Conservation (phyloP, 1,140 invertebrate species). For the Prorops nasuta region DNA sequence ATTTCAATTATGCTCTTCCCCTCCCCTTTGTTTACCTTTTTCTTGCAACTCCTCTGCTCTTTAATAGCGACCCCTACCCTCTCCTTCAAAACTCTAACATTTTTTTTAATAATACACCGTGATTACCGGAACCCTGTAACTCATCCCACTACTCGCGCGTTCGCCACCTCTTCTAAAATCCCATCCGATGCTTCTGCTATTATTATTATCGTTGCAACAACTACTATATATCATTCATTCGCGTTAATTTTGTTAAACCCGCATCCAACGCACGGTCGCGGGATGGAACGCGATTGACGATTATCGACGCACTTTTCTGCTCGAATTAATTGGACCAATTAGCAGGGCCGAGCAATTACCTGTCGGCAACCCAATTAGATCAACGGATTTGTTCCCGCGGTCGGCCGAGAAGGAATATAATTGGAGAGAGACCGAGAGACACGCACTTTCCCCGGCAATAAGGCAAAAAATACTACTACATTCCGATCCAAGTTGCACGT, state of each 20-base stretch:
- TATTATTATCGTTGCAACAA: too few species aligned
- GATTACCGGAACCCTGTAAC: too few species aligned
- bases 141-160: too few species aligned
- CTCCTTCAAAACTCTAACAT: too few species aligned
- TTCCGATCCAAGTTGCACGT: neutral
- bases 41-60: too few species aligned
- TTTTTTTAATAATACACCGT: too few species aligned
- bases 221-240: too few species aligned
- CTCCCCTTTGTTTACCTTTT: slow-evolving; percentile 8
- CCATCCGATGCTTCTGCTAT: too few species aligned
- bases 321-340: slow-evolving; percentile 56
- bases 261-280: slow-evolving; percentile 32
- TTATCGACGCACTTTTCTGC: slow-evolving; percentile 48
- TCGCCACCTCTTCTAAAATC: too few species aligned
- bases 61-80: too few species aligned
- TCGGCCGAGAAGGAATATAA: slow-evolving; percentile 32
- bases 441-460: too few species aligned
- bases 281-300: slow-evolving; percentile 36
- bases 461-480: too few species aligned
- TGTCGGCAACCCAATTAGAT: slow-evolving; percentile 51
- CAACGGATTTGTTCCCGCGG: slow-evolving; percentile 40
- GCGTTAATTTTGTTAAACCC: slow-evolving; percentile 34
- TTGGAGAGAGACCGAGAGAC: slow-evolving; percentile 18
- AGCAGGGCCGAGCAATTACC: slow-evolving; percentile 48
- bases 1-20: slow-evolving; percentile 16